Base-by-base conservation (phyloP, 2,888 invertebrate genomes). In the Ormyrus nitidulus region DNA sequence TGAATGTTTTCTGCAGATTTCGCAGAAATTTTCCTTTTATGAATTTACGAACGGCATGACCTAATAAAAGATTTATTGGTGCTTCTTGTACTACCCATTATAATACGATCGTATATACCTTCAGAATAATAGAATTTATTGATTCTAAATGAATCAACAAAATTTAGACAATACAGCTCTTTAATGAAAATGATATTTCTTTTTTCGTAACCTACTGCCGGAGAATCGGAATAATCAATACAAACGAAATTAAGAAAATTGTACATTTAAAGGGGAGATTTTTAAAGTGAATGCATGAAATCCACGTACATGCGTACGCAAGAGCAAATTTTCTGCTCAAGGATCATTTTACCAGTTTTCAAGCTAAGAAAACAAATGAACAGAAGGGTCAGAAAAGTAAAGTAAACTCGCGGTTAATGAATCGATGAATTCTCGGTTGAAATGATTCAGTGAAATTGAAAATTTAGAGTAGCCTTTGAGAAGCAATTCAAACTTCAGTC, bases 381-480 rank as follows among this genome's bases (percentile, higher is more conserved):
- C 3, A 34, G 34, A 34, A 4, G 34, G 34, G 10, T 44, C 11
- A 48, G 51, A 58, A 58, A 58, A 13, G 5, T 44, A 66, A 66
- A 58, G 49, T 74, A 19, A 74, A 74, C 56, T 72, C 72, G 44
- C 44, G 34, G 34, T 34, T 6, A 49, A 54, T 8, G 46, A 66
- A 65, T 66, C 58, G 46, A 66, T 58, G 46, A 49, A 34, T 49
- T 46, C 5, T 13, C 1, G 53, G 6, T 58, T 19, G 49, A 65
- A 58, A 19, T 5, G 58, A 7, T 58, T 49, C 74, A 65, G 34
- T 19, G 5, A 64, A 74, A 66, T 51, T 58, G 10, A 49, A 65
- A 65, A 65, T 74, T 48, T 11, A 54, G 49, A 65, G 53, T 72
- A 44, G 56, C n/a, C 68, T 69, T 46, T 72, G 62, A 62, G 4